Percentiles rank a stretch among this genome's conserved stretches.
phyloP scores from a whole-genome alignment of 2,888 invertebrate genomes.

The Sarcophaga subvicina region DNA sequence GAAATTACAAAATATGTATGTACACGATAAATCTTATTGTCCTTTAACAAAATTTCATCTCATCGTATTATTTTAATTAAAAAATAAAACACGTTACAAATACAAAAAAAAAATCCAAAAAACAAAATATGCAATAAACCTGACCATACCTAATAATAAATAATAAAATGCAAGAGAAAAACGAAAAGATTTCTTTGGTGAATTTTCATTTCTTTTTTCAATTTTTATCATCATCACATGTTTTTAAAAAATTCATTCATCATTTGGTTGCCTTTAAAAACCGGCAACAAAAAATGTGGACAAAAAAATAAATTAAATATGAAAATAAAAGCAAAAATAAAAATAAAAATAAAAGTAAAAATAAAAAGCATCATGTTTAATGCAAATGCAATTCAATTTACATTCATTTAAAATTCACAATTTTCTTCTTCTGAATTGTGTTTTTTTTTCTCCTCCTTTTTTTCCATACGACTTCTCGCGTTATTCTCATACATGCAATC shows the following conservation, averaged over 20 bases:
- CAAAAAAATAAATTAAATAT: too few relatives aligned
- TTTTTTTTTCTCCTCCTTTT: conserved; percentile 4
- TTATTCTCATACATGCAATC: not conserved
- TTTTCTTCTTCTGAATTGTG: conserved; percentile 4
- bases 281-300: conserved; percentile 32
- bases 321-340: too few relatives aligned
- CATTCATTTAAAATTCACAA: conserved; percentile 77
- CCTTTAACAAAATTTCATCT: not conserved
- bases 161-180: not conserved
- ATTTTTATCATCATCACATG: conserved; percentile 60
- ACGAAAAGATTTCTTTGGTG: not conserved
- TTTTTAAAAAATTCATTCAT: conserved; percentile 66
- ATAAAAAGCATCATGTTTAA: conserved; percentile 57
- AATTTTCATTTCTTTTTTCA: conserved; percentile 36
- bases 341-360: not conserved
- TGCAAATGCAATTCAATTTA: conserved; percentile 81
- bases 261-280: conserved; percentile 35
- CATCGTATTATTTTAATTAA: conserved; percentile 3
- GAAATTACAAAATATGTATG: too few relatives aligned
- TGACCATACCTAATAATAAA: conserved; percentile 51
- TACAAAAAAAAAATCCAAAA: not conserved
- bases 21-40: not conserved
- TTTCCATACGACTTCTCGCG: conserved; percentile 38
- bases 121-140: conserved; percentile 28
- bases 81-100: not conserved